Conservation (phyloP, 64 coral and sea anemone genomes). For the Pachyseris speciosa region DNA sequence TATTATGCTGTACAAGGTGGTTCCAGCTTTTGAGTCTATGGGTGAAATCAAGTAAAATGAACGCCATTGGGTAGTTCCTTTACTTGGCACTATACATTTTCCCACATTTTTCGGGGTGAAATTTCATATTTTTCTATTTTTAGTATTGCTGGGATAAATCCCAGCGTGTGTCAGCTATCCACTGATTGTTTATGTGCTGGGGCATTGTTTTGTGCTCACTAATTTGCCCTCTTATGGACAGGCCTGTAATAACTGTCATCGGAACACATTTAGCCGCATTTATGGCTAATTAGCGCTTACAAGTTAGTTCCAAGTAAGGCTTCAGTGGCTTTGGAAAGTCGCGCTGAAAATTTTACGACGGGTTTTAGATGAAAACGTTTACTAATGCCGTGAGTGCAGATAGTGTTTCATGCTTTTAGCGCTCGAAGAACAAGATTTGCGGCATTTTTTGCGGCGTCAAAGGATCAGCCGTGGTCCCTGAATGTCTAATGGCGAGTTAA, state of each 20-base stretch:
- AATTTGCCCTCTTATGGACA: conserved; percentile 15
- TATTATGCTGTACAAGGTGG: no score
- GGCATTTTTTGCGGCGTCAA: not conserved
- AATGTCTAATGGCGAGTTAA: conserved; percentile 32
- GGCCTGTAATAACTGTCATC: conserved; percentile 39
- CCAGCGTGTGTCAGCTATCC: not conserved
- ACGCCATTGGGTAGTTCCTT: no score
- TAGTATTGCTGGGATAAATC: not conserved
- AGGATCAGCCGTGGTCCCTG: conserved; percentile 15
- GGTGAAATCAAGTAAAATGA: no score
- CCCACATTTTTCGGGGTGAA: not conserved
- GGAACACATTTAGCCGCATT: conserved; percentile 10
- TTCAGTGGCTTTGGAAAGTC: not conserved
- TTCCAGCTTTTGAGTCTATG: not conserved
- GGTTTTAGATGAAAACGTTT: not conserved
- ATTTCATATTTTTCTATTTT: not conserved
- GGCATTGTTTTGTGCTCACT: not conserved
- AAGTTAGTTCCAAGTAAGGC: not conserved
- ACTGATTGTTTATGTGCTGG: conserved; percentile 2
- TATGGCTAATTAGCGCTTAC: conserved; percentile 35
- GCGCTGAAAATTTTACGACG: not conserved
- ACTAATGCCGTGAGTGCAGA: not conserved
- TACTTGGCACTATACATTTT: no score
- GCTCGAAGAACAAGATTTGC: not conserved
- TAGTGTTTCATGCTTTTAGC: not conserved